Conservation (phyloP, 2,888 invertebrate species). For the Odontocolon sp. region DNA sequence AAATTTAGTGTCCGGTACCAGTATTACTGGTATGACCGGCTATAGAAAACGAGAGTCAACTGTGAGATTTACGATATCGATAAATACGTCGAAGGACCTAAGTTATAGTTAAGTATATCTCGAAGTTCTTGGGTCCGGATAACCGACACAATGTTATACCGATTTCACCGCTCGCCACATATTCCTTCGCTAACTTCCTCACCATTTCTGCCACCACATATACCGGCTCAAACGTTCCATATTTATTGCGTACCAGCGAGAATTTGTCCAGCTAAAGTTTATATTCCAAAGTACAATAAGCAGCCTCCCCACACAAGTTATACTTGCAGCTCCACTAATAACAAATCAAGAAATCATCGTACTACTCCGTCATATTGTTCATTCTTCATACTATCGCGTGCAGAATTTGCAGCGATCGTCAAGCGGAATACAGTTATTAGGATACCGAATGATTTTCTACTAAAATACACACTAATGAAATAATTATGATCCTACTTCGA, state of each 20-base stretch:
- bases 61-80: slow-evolving; percentile 63
- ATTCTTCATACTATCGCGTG: no score
- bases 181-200: slow-evolving; percentile 29
- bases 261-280: slow-evolving; percentile 50
- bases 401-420: no score
- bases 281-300: slow-evolving; percentile 11
- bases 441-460: no score
- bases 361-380: neutral
- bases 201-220: neutral
- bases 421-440: no score
- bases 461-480: no score
- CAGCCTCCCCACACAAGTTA: slow-evolving; percentile 1
- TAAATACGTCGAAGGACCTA: slow-evolving; percentile 60
- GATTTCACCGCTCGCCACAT: slow-evolving; percentile 49
- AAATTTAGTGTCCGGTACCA: slow-evolving; percentile 56
- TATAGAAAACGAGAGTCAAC: slow-evolving; percentile 61
- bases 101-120: slow-evolving; percentile 53
- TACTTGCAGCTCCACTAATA: neutral
- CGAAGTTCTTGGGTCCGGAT: slow-evolving; percentile 44
- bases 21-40: slow-evolving; percentile 56
- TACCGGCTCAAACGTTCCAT: neutral
- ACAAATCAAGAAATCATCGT: neutral
- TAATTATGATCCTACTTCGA: no score
- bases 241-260: slow-evolving; percentile 42
- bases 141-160: slow-evolving; percentile 55